phyloP scores from a whole-genome alignment of 2,113 vertebrate genomes.

The Mesembrinibis cayennensis region DNA sequence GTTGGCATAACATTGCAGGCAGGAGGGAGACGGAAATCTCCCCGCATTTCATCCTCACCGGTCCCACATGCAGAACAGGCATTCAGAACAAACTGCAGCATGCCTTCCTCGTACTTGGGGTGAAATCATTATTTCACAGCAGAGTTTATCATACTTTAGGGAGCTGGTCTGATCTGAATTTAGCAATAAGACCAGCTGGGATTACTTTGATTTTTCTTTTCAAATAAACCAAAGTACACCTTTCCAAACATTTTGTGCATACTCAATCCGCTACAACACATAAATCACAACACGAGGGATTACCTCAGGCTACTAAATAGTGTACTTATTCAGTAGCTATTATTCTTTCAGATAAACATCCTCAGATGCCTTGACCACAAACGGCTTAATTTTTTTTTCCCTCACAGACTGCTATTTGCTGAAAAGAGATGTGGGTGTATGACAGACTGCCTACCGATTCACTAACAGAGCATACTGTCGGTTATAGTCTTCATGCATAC shows the following conservation, averaged over 20 bases:
- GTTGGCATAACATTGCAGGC: not conserved
- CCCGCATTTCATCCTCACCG: not conserved
- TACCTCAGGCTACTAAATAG: constrained; percentile 51
- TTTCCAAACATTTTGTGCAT: constrained; percentile 36
- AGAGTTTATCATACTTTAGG: constrained; percentile 11
- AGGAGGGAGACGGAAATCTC: not conserved
- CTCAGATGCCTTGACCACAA: constrained; percentile 26
- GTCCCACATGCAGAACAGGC: not conserved
- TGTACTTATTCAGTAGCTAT: constrained; percentile 43
- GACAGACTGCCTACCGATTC: not conserved
- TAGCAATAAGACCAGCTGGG: not conserved
- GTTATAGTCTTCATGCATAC: not conserved
- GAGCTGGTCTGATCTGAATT: not conserved
- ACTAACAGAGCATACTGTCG: not conserved
- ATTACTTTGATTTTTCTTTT: constrained; percentile 22
- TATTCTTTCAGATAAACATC: constrained; percentile 36
- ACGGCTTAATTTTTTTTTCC: not conserved
- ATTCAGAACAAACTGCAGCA: not conserved
- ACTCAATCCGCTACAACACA: constrained; percentile 30
- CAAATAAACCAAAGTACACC: constrained; percentile 10
- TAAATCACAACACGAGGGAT: constrained; percentile 59
- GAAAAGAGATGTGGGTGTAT: not conserved
- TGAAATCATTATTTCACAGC: constrained; percentile 45
- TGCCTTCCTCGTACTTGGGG: not conserved
- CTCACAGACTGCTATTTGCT: constrained; percentile 41